These are phyloP conservation scores for Phalacrocorax pelagicus DNA, from an alignment of 2,113 vertebrate genomes.

Conservation along the genomic window DNA sequence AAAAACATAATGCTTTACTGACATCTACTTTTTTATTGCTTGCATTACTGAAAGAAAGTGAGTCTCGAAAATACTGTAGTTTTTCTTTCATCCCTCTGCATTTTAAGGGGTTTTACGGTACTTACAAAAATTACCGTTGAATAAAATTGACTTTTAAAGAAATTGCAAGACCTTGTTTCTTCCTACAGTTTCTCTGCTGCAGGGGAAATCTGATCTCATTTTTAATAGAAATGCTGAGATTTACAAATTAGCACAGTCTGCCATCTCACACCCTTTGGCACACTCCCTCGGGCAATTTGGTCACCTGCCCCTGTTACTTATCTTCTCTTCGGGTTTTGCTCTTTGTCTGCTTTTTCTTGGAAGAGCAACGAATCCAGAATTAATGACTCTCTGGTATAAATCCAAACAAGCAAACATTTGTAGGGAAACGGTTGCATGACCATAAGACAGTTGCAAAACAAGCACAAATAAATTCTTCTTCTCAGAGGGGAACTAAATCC, in stretches of 20 bases:
- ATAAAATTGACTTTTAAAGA: not conserved
- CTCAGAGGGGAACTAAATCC: not conserved
- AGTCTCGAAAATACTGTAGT: not conserved
- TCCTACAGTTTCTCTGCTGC: not conserved
- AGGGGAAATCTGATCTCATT: not conserved
- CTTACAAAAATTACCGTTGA: not conserved
- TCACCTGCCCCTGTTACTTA: too few relatives aligned
- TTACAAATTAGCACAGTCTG: constrained; percentile 34
- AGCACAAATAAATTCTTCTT: not conserved
- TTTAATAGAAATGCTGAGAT: constrained; percentile 39
- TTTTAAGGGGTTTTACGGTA: not conserved
- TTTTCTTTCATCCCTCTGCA: not conserved
- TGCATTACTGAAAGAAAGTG: not conserved
- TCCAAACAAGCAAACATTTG: not conserved
- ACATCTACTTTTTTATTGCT: not conserved
- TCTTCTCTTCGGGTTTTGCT: not conserved
- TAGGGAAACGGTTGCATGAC: not conserved
- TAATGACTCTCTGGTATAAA: not conserved
- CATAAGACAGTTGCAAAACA: not conserved
- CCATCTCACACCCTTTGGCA: not conserved
- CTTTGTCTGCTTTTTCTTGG: not conserved
- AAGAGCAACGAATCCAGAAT: not conserved
- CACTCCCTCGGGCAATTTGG: rapidly evolving
- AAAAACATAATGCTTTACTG: not conserved
- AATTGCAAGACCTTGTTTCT: not conserved